Evolutionary conservation across 2,797 vertebrate species (phyloP).

Genomic region (Cheracebus regulus): DNA sequence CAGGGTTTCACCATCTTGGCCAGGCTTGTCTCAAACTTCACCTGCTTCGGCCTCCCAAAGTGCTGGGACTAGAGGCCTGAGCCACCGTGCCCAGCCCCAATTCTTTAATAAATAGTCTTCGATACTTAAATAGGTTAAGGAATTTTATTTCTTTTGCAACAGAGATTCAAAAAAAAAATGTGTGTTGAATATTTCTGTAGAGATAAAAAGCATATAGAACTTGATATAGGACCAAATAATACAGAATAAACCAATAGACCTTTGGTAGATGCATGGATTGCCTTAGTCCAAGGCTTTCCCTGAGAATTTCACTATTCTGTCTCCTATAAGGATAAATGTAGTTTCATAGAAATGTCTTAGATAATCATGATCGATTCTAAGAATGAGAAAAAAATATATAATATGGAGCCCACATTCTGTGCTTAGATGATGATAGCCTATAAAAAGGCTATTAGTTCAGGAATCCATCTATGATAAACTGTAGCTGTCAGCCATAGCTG

Average conservation of each 20-base stretch:
- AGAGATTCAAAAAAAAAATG: neutral
- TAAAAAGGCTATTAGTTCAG: neutral
- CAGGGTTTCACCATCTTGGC: too few species aligned
- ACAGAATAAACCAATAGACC: neutral
- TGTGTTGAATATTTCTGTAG: neutral
- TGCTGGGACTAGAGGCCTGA: too few species aligned
- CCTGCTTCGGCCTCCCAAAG: too few species aligned
- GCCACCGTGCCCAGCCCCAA: too few species aligned
- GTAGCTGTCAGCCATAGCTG: too few species aligned
- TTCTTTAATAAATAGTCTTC: constrained; percentile 18
- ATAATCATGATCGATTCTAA: neutral
- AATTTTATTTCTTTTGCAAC: constrained; percentile 16
- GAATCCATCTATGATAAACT: neutral
- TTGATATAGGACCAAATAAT: neutral
- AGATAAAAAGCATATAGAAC: neutral
- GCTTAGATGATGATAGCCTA: neutral
- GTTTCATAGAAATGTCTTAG: constrained; percentile 3
- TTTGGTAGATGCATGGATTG: neutral
- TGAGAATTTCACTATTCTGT: neutral
- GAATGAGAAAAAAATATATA: neutral
- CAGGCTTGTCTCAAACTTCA: too few species aligned
- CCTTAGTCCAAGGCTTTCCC: neutral
- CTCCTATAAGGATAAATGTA: neutral
- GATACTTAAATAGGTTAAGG: constrained; percentile 31
- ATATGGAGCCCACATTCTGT: neutral